Evolutionary conservation across 1,140 invertebrate genomes (phyloP).

Genomic region (Brachionus rotundiformis): DNA sequence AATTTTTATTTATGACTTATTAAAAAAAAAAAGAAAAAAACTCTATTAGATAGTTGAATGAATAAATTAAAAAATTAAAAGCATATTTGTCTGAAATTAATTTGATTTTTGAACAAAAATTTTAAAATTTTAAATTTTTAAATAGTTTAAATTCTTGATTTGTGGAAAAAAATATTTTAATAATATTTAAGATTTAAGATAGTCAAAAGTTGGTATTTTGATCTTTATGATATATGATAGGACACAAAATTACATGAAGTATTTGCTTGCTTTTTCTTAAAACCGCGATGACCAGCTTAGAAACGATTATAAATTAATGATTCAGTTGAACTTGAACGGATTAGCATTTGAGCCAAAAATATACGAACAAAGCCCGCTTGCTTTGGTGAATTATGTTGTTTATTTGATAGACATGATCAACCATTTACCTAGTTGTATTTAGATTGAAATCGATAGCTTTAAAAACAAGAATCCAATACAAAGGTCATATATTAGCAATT

Average conservation of each 20-base stretch:
- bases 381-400: slow-evolving; percentile 37
- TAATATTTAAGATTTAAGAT: background rate
- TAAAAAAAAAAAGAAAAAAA: too few relatives aligned
- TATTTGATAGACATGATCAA: slow-evolving; percentile 47
- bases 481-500: slow-evolving; percentile 44
- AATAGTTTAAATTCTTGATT: background rate
- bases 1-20: too few relatives aligned
- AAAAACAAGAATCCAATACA: slow-evolving; percentile 7
- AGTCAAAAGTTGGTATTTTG: slow-evolving; percentile 2
- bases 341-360: slow-evolving; percentile 28
- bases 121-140: too few relatives aligned
- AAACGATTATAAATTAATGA: slow-evolving; percentile 30
- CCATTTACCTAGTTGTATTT: slow-evolving; percentile 39
- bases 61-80: too few relatives aligned
- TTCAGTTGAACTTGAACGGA: slow-evolving; percentile 44
- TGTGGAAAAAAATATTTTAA: background rate
- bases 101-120: too few relatives aligned
- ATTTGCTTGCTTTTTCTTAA: background rate
- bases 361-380: background rate
- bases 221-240: background rate
- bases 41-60: too few relatives aligned
- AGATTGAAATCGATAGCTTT: slow-evolving; percentile 35
- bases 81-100: too few relatives aligned
- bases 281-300: slow-evolving; percentile 9
- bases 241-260: background rate